Percentiles rank a stretch among this genome's conserved stretches.
These are phyloP conservation scores for Mugil cephalus DNA, from an alignment of 2,113 vertebrate species.

Conservation along the genomic window DNA sequence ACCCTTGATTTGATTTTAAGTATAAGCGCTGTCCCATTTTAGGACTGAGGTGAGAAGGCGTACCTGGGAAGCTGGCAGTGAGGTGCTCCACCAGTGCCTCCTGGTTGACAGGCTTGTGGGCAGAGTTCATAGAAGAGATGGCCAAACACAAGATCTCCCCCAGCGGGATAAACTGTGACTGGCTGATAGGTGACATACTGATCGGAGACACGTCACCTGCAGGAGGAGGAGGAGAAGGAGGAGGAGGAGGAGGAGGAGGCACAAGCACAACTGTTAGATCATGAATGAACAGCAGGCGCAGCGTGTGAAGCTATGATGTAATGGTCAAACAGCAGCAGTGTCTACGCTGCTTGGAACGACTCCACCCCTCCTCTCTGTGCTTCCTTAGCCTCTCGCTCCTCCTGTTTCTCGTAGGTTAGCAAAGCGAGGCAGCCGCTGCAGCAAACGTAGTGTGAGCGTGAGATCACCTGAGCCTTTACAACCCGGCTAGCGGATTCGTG, in stretches of 20 bases:
- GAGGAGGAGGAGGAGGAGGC: slow-evolving; percentile 46
- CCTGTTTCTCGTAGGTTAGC: slow-evolving; percentile 61
- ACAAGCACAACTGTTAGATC: slow-evolving; percentile 66
- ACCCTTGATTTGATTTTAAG: neutral
- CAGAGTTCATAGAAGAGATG: slow-evolving; percentile 98
- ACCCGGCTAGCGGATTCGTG: slow-evolving; percentile 4
- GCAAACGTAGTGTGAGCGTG: slow-evolving; percentile 22
- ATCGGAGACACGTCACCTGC: slow-evolving; percentile 99
- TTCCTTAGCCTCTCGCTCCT: slow-evolving; percentile 64
- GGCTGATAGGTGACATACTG: slow-evolving; percentile 99
- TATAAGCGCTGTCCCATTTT: neutral
- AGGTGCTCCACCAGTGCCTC: slow-evolving; percentile 99
- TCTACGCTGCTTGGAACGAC: slow-evolving; percentile 67
- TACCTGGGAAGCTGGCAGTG: slow-evolving; percentile 99
- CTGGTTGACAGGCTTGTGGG: slow-evolving; percentile 97
- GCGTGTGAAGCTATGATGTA: slow-evolving; percentile 82
- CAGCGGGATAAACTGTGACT: slow-evolving; percentile 99
- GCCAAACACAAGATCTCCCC: slow-evolving; percentile 99
- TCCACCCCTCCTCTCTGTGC: slow-evolving; percentile 72
- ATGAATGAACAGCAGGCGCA: slow-evolving; percentile 77
- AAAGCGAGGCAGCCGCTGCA: slow-evolving; percentile 63
- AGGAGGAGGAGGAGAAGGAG: slow-evolving; percentile 41
- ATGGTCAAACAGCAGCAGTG: slow-evolving; percentile 80
- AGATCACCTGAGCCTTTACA: slow-evolving; percentile 48
- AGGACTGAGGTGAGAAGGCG: neutral